phyloP scores from a whole-genome alignment of 2,888 invertebrate genomes.

The Alsophila aescularia region DNA sequence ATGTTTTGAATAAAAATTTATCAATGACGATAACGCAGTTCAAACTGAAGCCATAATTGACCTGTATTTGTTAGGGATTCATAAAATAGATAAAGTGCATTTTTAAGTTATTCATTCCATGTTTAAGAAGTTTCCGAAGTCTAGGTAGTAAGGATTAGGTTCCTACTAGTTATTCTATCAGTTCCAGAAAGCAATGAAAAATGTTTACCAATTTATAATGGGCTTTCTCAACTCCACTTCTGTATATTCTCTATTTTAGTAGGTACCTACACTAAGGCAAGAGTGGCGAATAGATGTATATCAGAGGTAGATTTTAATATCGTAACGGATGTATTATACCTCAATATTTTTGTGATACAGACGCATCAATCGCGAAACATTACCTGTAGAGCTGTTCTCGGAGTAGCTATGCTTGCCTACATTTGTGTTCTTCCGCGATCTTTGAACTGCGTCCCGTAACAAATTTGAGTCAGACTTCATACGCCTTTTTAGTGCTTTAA shows the following conservation, averaged over 20 bases:
- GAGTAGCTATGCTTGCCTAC: constrained; percentile 49
- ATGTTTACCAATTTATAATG: too few relatives aligned
- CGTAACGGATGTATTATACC: too few relatives aligned
- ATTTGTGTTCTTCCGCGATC: constrained; percentile 57
- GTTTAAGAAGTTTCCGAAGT: too few relatives aligned
- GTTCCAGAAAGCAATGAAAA: too few relatives aligned
- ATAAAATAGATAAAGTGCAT: not conserved
- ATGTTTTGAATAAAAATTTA: constrained; percentile 48
- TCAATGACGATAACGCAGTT: constrained; percentile 52
- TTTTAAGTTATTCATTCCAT: not conserved
- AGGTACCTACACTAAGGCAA: too few relatives aligned
- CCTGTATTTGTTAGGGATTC: not conserved
- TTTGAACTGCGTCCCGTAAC: constrained; percentile 64
- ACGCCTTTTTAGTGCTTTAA: constrained; percentile 68
- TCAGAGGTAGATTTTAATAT: too few relatives aligned
- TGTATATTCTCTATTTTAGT: too few relatives aligned
- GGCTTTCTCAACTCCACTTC: too few relatives aligned
- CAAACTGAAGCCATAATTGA: constrained; percentile 4
- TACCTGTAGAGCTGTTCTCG: constrained; percentile 59
- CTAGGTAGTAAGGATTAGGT: too few relatives aligned
- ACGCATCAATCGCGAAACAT: constrained; percentile 7
- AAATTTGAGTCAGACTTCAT: constrained; percentile 69
- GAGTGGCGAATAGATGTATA: too few relatives aligned
- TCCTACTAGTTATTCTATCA: too few relatives aligned
- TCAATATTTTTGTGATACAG: too few relatives aligned